Conservation (phyloP, 2,888 invertebrate species). For the Sympetrum striolatum region DNA sequence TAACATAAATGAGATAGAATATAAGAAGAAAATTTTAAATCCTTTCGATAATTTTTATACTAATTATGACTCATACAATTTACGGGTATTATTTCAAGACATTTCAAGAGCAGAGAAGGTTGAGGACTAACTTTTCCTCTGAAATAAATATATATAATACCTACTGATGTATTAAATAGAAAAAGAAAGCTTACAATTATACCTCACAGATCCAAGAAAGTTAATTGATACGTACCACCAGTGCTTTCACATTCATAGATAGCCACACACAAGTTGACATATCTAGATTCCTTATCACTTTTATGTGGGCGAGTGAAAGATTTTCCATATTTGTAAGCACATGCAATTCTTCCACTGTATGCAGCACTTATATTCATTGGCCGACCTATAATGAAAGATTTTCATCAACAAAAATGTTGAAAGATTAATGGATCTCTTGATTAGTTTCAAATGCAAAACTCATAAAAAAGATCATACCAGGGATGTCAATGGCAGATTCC, state of each 20-base stretch:
- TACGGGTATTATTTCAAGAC: no score
- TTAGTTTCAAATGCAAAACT: background rate
- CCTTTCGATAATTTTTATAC: no score
- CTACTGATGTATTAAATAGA: no score
- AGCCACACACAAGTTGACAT: constrained; percentile 90
- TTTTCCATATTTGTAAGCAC: constrained; percentile 93
- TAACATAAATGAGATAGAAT: no score
- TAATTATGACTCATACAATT: no score
- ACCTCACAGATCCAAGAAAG: background rate
- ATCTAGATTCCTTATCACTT: constrained; percentile 78
- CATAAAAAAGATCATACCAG: constrained; percentile 62
- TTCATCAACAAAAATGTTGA: constrained; percentile 28
- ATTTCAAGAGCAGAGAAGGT: no score
- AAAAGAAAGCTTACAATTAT: no score
- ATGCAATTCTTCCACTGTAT: constrained; percentile 96
- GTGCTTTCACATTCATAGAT: constrained; percentile 99
- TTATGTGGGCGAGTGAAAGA: constrained; percentile 84
- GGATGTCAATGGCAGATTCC: constrained; percentile 74
- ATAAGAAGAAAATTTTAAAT: no score
- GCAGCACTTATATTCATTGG: constrained; percentile 95
- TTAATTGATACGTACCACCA: constrained; percentile 69
- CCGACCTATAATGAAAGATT: constrained; percentile 66
- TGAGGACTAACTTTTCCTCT: no score
- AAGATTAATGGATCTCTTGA: background rate
- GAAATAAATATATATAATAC: no score